These are phyloP conservation scores for Limnephilus rhombicus DNA, from an alignment of 2,888 invertebrate genomes.

Conservation along the genomic window DNA sequence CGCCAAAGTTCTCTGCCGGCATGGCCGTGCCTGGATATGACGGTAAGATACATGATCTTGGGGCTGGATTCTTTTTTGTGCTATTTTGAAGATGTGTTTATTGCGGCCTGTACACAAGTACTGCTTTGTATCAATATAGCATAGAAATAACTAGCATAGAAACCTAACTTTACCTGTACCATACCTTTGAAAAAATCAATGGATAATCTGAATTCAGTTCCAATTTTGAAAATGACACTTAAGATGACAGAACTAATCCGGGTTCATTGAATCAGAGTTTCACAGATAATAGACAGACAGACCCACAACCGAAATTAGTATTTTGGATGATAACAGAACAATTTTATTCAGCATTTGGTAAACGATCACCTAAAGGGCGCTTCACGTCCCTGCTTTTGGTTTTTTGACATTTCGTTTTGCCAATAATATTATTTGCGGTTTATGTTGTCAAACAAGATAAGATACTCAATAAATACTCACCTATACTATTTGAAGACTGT, in stretches of 20 bases:
- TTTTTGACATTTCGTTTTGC: not conserved
- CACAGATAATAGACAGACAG: too few relatives aligned
- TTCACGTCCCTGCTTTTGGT: not conserved
- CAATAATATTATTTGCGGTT: not conserved
- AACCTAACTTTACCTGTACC: too few relatives aligned
- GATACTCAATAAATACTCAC: too few relatives aligned
- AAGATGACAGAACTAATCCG: too few relatives aligned
- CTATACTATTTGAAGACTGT: too few relatives aligned
- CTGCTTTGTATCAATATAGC: too few relatives aligned
- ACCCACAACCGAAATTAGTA: too few relatives aligned
- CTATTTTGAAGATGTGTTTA: not conserved
- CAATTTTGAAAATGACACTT: too few relatives aligned
- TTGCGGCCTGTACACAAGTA: not conserved
- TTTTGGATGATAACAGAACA: not conserved
- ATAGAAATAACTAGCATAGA: too few relatives aligned
- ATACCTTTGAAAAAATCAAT: too few relatives aligned
- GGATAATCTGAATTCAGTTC: too few relatives aligned
- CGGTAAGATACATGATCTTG: constrained; percentile 76
- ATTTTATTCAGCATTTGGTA: not conserved
- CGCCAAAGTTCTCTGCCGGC: constrained; percentile 89
- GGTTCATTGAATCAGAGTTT: too few relatives aligned
- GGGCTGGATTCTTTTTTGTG: not conserved
- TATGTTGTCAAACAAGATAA: not conserved
- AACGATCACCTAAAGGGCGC: not conserved
- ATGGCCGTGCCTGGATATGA: constrained; percentile 94